Conservation (phyloP, 2,888 invertebrate species). For the Carpatolechia fugitivella region DNA sequence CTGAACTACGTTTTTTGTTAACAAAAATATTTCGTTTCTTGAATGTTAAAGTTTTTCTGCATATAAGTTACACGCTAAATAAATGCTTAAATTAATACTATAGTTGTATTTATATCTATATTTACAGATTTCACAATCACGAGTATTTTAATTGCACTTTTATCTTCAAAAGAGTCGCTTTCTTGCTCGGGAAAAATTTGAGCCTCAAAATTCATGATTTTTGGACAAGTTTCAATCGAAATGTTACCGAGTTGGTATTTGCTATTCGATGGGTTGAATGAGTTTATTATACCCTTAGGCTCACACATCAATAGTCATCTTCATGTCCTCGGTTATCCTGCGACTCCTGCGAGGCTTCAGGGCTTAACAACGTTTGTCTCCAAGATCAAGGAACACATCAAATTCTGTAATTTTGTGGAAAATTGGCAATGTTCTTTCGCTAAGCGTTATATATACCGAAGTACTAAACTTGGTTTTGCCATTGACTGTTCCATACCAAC, state of each 20-base stretch:
- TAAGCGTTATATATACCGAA: neutral
- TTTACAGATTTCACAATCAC: constrained; percentile 75
- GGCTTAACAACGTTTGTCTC: no score
- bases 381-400: no score
- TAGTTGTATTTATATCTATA: constrained; percentile 50
- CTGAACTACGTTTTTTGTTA: constrained; percentile 16
- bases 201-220: no score
- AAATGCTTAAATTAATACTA: constrained; percentile 72
- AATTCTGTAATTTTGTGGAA: no score
- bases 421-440: no score
- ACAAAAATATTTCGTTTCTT: constrained; percentile 33
- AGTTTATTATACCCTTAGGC: no score
- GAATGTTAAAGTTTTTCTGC: constrained; percentile 22
- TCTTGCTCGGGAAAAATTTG: neutral
- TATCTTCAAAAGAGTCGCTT: constrained; percentile 62
- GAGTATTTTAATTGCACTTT: constrained; percentile 78
- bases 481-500: no score
- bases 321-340: neutral
- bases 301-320: no score
- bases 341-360: no score
- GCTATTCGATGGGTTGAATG: no score
- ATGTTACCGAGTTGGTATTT: neutral
- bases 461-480: no score
- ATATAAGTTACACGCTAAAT: constrained; percentile 37
- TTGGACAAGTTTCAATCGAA: neutral